Conservation (phyloP, 2,113 vertebrate species). For the Xiphophorus maculatus region DNA sequence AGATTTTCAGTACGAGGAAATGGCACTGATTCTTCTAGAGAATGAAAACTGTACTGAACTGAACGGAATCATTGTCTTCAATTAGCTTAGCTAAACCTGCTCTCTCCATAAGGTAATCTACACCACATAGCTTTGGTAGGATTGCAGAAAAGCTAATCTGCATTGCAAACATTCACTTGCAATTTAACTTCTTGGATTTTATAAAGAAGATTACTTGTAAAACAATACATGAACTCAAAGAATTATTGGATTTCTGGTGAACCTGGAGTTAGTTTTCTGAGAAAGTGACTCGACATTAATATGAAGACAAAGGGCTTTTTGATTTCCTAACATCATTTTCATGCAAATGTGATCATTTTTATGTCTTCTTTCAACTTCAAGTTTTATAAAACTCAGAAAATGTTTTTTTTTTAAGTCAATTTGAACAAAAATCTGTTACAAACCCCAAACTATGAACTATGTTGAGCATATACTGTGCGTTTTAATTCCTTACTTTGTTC, state of each 20-base stretch:
- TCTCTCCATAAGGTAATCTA: background rate
- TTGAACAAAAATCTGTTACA: background rate
- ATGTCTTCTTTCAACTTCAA: background rate
- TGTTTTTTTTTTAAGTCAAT: background rate
- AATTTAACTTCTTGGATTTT: conserved; percentile 19
- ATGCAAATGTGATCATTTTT: background rate
- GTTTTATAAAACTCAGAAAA: background rate
- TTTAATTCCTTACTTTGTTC: no score
- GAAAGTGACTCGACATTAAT: background rate
- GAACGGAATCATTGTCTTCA: no score
- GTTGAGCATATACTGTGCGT: background rate
- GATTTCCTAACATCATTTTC: background rate
- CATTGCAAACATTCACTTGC: conserved; percentile 5
- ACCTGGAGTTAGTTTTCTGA: conserved; percentile 6
- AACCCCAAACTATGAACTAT: background rate
- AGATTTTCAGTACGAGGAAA: background rate
- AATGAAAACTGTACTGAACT: no score
- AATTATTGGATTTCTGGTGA: conserved; percentile 21
- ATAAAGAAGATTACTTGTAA: conserved; percentile 44
- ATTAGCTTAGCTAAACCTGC: background rate
- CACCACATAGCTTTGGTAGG: no score
- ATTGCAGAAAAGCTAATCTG: background rate
- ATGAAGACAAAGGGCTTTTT: background rate
- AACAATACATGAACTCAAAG: conserved; percentile 27
- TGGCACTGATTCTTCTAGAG: background rate